phyloP scores from a whole-genome alignment of 2,113 vertebrate genomes.

The Marcusenius ussheri region DNA sequence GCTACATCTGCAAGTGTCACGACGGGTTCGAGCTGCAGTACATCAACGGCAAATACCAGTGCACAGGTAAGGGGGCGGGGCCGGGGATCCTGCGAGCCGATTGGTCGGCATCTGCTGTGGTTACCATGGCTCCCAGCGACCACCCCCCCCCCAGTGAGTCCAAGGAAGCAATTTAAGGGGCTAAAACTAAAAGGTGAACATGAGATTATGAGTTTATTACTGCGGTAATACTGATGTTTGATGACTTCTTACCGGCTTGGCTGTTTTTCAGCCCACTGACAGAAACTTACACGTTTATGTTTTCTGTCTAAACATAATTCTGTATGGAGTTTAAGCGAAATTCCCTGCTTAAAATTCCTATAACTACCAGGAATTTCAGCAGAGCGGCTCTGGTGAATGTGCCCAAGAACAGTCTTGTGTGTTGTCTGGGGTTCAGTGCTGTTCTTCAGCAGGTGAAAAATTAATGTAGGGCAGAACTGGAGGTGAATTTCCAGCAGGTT shows the following conservation, averaged over 20 bases:
- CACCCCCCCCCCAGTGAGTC: background rate
- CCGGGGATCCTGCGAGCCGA: background rate
- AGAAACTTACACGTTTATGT: background rate
- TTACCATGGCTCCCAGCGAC: background rate
- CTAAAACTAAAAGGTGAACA: background rate
- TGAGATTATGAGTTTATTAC: background rate
- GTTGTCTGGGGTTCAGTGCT: background rate
- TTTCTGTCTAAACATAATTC: background rate
- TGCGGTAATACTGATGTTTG: background rate
- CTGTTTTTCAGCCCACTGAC: background rate
- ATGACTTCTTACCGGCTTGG: background rate
- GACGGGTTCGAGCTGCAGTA: conserved; percentile 88
- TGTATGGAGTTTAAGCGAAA: background rate
- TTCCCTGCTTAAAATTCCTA: background rate
- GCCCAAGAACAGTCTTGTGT: background rate
- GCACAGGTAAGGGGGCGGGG: conserved; percentile 66
- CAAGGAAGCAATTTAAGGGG: background rate
- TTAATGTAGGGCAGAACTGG: background rate
- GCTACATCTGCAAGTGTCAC: conserved; percentile 93
- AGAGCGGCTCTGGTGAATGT: background rate
- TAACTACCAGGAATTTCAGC: background rate
- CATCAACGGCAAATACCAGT: conserved; percentile 90
- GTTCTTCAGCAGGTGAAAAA: background rate
- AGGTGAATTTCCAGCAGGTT: background rate
- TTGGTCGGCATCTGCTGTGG: background rate